These are phyloP conservation scores for Sebastes schlegelii DNA, from an alignment of 2,113 vertebrate genomes.

Conservation along the genomic window DNA sequence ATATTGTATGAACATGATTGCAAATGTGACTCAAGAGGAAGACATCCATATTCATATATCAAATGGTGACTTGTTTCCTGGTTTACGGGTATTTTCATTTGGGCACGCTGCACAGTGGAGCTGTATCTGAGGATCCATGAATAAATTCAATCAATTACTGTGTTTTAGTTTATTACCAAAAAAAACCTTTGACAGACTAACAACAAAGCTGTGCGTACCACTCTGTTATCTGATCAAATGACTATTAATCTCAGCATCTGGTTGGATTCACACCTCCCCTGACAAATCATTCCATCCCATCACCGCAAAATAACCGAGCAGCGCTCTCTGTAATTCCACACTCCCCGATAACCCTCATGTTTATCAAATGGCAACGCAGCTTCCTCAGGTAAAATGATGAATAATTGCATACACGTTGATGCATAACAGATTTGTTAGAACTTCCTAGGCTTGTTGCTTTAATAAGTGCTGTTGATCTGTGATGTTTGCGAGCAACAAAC, in stretches of 20 bases:
- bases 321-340: conserved; percentile 46
- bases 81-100: neutral
- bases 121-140: neutral
- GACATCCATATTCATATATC: neutral
- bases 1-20: neutral
- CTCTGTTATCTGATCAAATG: conserved; percentile 31
- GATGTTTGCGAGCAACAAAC: conserved; percentile 18
- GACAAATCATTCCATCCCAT: conserved; percentile 54
- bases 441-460: conserved; percentile 40
- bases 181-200: conserved; percentile 26
- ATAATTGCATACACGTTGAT: conserved; percentile 40
- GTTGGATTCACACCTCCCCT: conserved; percentile 36
- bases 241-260: conserved; percentile 48
- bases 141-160: neutral
- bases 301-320: conserved; percentile 47
- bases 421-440: conserved; percentile 43
- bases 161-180: conserved; percentile 14
- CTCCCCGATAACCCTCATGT: conserved; percentile 35
- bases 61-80: neutral
- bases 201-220: conserved; percentile 8
- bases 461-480: conserved; percentile 39
- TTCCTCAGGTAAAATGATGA: conserved; percentile 59
- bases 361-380: conserved; percentile 46
- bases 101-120: neutral
- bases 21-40: neutral